Percentiles rank a stretch among this genome's conserved stretches.
These are phyloP conservation scores for Eriocheir sinensis DNA, from an alignment of 1,140 invertebrate genomes.

Conservation along the genomic window DNA sequence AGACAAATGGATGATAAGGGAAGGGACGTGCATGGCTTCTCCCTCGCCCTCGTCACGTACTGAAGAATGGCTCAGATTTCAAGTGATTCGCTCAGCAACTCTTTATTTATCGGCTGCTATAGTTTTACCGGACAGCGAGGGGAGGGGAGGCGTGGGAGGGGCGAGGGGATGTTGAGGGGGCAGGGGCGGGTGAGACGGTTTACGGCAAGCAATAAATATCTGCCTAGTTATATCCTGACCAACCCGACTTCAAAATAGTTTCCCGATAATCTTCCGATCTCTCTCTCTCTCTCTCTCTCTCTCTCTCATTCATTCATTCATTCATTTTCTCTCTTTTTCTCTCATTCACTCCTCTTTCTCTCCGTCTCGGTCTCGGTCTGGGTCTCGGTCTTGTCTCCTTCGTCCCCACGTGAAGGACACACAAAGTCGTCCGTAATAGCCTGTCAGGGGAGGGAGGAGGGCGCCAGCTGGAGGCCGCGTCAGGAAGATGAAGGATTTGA, in stretches of 20 bases:
- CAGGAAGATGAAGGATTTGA: background rate
- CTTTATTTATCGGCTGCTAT: background rate
- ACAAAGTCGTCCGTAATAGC: background rate
- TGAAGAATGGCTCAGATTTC: background rate
- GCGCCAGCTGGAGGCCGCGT: background rate
- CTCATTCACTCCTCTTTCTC: background rate
- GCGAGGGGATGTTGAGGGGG: no score
- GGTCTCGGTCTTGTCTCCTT: background rate
- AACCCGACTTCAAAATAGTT: background rate
- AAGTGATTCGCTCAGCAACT: background rate
- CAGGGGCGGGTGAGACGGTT: background rate
- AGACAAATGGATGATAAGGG: no score
- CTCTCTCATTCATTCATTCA: no score
- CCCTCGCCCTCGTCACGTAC: background rate
- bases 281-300: background rate
- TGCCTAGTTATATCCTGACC: background rate
- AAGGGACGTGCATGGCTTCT: background rate
- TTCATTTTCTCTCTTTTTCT: no score
- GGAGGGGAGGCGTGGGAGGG: no score
- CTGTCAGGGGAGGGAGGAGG: background rate
- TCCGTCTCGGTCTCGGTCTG: background rate
- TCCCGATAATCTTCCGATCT: constrained; percentile 14
- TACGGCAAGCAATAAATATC: background rate
- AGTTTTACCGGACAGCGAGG: constrained; percentile 5
- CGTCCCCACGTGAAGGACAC: background rate